phyloP scores from a whole-genome alignment of 2,113 vertebrate species.

The Excalfactoria chinensis region DNA sequence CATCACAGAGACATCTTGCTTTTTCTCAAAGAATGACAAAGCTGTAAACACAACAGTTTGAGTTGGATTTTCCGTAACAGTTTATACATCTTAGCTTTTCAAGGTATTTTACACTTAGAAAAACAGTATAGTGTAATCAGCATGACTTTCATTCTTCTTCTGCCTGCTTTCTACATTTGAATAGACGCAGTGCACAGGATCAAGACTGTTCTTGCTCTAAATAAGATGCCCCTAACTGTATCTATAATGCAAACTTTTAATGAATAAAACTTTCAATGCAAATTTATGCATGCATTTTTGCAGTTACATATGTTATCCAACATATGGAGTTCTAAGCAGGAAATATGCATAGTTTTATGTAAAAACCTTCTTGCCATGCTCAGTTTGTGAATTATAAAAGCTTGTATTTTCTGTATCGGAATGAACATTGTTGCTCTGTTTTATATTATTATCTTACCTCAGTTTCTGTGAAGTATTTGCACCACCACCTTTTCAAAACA shows the following conservation, averaged over 20 bases:
- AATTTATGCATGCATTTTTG: not conserved
- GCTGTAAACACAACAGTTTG: not conserved
- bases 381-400: not conserved
- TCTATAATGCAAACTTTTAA: not conserved
- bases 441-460: not conserved
- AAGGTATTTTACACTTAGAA: not conserved
- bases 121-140: not conserved
- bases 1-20: not conserved
- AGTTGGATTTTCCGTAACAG: not conserved
- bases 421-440: not conserved
- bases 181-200: not conserved
- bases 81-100: not conserved
- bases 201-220: not conserved
- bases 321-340: not conserved
- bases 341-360: not conserved
- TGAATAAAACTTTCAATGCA: not conserved
- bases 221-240: not conserved
- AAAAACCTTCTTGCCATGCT: not conserved
- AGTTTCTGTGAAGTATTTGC: not conserved
- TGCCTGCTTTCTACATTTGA: not conserved
- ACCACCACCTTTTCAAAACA: not conserved
- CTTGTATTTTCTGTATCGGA: fast-evolving
- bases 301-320: not conserved
- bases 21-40: not conserved
- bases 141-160: not conserved